Base-by-base conservation (phyloP, 2,888 invertebrate species). In the Andrena fulva region DNA sequence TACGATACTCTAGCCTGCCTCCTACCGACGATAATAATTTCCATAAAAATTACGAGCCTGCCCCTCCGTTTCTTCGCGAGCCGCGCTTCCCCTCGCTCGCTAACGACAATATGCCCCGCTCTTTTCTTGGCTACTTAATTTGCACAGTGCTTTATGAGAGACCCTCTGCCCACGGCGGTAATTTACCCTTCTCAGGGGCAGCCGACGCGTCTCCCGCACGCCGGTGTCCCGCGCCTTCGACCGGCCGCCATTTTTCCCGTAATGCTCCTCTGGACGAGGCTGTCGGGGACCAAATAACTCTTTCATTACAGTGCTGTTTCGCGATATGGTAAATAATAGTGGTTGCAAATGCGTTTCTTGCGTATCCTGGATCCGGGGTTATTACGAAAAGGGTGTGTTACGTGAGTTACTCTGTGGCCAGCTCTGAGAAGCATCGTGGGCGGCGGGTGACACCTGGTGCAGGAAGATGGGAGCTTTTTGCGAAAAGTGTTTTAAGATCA, bases 71-170 rank as follows among this genome's bases (percentile, higher is more conserved):
- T 54, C 54, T 56, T 20, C 70, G 71, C 52, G 71, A 54, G 2
- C 24, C 48, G 66, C 31, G 33, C 66, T 76, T 80, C 84, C 85
- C 83, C 83, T 80, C 60, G 54, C 48, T 62, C 54, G 56, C 81
- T 84, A 84, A 86, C 71, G 81, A 86, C 76, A 52, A 27, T 71
- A 72, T 81, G 60, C 59, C 64, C 70, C 56, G 3, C 56, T 10
- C 56, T 56, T 76, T 78, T 69, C 82, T 60, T 76, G 78, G 82
- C 85, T 89, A 86, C 87, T 89, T 89, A 85, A 89, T 89, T 89
- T 82, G 76, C 85, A 62, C 78, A 67, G 72, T 87, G 89, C 75
- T 86, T 87, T 89, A 88, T 78, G 88, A 60, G 64, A 77, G 60
- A 62, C 74, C 75, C 79, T 78, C 80, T 20, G 83, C 83, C 82